phyloP scores from a whole-genome alignment of 1,140 invertebrate species.

The Callitettix versicolor region DNA sequence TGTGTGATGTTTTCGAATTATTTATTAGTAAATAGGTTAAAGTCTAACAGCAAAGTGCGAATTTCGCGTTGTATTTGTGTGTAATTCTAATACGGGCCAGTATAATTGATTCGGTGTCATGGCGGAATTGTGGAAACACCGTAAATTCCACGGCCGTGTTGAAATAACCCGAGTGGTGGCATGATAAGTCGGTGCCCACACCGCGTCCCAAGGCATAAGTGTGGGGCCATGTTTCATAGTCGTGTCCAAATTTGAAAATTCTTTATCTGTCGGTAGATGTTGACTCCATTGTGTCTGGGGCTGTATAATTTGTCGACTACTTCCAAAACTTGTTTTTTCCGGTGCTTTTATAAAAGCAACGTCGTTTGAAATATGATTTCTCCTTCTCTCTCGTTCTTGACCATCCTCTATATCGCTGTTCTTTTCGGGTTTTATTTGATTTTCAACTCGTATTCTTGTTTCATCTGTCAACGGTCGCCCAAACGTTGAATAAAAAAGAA shows the following conservation, averaged over 20 bases:
- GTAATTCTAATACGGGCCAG: too few relatives aligned
- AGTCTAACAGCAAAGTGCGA: too few relatives aligned
- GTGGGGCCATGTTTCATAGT: too few relatives aligned
- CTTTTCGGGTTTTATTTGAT: background rate
- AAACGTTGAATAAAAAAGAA: constrained; percentile 1
- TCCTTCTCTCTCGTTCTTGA: background rate
- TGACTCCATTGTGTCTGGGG: constrained; percentile 8
- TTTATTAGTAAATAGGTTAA: too few relatives aligned
- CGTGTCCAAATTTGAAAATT: constrained; percentile 9
- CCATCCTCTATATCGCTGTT: background rate
- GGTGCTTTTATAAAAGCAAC: constrained; percentile 1
- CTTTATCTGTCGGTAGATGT: constrained; percentile 11
- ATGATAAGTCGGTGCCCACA: too few relatives aligned
- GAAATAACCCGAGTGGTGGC: too few relatives aligned
- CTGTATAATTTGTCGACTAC: constrained; percentile 12
- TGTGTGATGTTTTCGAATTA: too few relatives aligned
- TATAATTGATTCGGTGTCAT: too few relatives aligned
- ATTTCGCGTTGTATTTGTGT: too few relatives aligned
- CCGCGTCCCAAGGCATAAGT: too few relatives aligned
- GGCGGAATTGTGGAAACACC: too few relatives aligned
- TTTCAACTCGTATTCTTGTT: background rate
- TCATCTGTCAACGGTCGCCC: constrained; percentile 5
- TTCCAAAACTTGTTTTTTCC: background rate
- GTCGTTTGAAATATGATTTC: constrained; percentile 12
- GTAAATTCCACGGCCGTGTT: too few relatives aligned